Evolutionary conservation across 2,888 invertebrate genomes (phyloP).

Genomic region (Amphiduros pacificus): DNA sequence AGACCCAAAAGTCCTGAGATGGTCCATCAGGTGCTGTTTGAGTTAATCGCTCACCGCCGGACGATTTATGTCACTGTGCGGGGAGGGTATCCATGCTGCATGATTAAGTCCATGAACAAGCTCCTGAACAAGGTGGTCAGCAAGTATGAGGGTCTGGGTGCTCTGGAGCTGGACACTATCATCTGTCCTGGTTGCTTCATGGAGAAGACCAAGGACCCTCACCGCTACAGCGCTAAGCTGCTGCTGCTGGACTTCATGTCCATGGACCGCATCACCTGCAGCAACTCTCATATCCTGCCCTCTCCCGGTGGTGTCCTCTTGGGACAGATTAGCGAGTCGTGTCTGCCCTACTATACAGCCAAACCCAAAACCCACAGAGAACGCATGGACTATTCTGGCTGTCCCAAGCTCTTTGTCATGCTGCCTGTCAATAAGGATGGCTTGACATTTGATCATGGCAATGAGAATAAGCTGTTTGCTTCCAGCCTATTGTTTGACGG

Average conservation of each 20-base stretch:
- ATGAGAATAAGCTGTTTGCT: slow-evolving; percentile 22
- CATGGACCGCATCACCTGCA: slow-evolving; percentile 15
- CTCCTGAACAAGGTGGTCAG: slow-evolving; percentile 26
- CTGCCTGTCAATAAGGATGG: slow-evolving; percentile 31
- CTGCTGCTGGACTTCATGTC: slow-evolving; percentile 6
- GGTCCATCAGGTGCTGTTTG: slow-evolving; percentile 27
- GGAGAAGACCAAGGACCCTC: slow-evolving; percentile 13
- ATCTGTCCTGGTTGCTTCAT: slow-evolving; percentile 31
- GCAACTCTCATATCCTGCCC: slow-evolving; percentile 25
- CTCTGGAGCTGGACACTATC: slow-evolving; percentile 24
- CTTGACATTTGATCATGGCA: slow-evolving; percentile 19
- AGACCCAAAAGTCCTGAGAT: slow-evolving; percentile 6
- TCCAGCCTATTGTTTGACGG: slow-evolving; percentile 32
- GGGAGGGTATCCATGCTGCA: slow-evolving; percentile 28
- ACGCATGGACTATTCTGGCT: slow-evolving; percentile 25
- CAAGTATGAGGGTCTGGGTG: slow-evolving; percentile 28
- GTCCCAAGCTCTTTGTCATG: slow-evolving; percentile 30
- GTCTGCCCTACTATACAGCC: slow-evolving; percentile 21
- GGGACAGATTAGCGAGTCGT: slow-evolving; percentile 22
- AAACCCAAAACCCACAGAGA: slow-evolving; percentile 12
- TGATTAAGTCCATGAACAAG: slow-evolving; percentile 12
- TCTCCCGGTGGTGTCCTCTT: slow-evolving; percentile 10
- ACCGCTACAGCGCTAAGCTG: slow-evolving; percentile 22
- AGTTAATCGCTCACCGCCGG: slow-evolving; percentile 26
- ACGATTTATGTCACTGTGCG: slow-evolving; percentile 25